Evolutionary conservation across 2,113 vertebrate genomes (phyloP).

Genomic region (Myxocyprinus asiaticus): DNA sequence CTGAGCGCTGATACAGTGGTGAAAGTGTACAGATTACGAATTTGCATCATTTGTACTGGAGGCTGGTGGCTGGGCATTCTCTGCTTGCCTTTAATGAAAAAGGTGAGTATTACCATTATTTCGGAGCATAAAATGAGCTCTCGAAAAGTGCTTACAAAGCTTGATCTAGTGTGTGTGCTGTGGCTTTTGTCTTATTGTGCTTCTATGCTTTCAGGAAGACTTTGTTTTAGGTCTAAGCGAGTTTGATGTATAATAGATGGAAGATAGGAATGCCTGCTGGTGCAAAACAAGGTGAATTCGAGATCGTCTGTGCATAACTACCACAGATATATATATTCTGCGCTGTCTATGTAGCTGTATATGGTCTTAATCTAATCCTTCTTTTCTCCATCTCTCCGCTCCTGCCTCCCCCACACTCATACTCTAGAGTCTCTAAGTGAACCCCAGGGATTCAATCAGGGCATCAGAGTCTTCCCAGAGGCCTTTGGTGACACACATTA

Average conservation of each 20-base stretch:
- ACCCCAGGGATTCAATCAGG: conserved; percentile 35
- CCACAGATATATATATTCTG: conserved; percentile 27
- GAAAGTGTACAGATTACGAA: conserved; percentile 49
- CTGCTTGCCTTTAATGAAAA: not conserved
- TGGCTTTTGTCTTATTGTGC: conserved; percentile 19
- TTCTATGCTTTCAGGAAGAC: conserved; percentile 10
- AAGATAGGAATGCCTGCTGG: conserved; percentile 29
- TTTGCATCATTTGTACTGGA: conserved; percentile 24
- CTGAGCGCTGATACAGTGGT: conserved; percentile 33
- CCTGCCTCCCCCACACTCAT: conserved; percentile 23
- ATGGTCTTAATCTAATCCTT: conserved; percentile 21
- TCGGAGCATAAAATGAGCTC: not conserved
- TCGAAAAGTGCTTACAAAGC: conserved; percentile 5
- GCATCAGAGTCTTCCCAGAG: conserved; percentile 31
- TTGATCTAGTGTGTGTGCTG: not conserved
- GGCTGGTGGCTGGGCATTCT: not conserved
- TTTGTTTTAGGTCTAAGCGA: conserved; percentile 35
- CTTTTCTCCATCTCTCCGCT: conserved; percentile 6
- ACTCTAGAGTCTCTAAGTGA: conserved; percentile 37
- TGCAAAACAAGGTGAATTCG: conserved; percentile 33
- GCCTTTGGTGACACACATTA: conserved; percentile 50
- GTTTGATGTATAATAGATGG: conserved; percentile 39
- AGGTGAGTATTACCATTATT: not conserved
- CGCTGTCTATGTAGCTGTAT: not conserved
- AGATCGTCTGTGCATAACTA: not conserved